Evolutionary conservation across 2,113 vertebrate genomes (phyloP).

Genomic region (Corydoras sp.): DNA sequence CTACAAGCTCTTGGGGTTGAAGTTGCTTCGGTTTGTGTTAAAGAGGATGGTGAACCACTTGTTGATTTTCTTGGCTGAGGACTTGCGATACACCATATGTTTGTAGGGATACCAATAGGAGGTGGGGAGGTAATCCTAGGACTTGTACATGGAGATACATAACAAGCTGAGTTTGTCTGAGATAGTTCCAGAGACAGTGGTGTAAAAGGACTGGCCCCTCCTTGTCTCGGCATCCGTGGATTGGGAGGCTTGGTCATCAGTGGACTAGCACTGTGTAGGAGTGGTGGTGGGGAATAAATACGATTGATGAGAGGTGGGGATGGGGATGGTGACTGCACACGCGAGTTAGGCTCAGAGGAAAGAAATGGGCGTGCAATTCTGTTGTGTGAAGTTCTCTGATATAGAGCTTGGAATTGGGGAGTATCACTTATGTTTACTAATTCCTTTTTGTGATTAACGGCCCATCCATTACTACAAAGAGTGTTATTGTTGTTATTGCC

Average conservation of each 20-base stretch:
- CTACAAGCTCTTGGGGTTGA: conserved; percentile 35
- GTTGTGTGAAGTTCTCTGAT: no score
- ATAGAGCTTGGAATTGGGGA: conserved; percentile 15
- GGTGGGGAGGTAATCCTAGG: conserved; percentile 59
- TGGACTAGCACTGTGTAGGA: conserved; percentile 47
- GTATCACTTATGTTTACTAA: background rate
- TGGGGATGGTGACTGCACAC: conserved; percentile 62
- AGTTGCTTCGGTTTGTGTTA: conserved; percentile 13
- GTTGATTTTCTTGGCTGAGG: conserved; percentile 51
- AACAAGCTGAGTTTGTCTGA: conserved; percentile 43
- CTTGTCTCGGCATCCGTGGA: conserved; percentile 41
- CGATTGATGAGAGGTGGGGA: conserved; percentile 46
- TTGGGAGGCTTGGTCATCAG: conserved; percentile 60
- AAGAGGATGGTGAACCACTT: conserved; percentile 20
- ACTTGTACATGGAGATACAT: conserved; percentile 50
- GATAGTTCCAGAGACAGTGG: conserved; percentile 56
- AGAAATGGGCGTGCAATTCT: conserved; percentile 58
- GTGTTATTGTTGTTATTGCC: conserved; percentile 53
- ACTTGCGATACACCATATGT: conserved; percentile 52
- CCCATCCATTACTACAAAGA: conserved; percentile 22
- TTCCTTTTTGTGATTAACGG: conserved; percentile 28
- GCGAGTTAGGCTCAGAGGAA: conserved; percentile 68
- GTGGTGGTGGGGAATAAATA: conserved; percentile 61
- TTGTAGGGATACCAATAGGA: conserved; percentile 59
- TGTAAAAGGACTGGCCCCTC: conserved; percentile 44